Evolutionary conservation across 2,797 vertebrate genomes (phyloP).

Genomic region (Siniperca undulata): DNA sequence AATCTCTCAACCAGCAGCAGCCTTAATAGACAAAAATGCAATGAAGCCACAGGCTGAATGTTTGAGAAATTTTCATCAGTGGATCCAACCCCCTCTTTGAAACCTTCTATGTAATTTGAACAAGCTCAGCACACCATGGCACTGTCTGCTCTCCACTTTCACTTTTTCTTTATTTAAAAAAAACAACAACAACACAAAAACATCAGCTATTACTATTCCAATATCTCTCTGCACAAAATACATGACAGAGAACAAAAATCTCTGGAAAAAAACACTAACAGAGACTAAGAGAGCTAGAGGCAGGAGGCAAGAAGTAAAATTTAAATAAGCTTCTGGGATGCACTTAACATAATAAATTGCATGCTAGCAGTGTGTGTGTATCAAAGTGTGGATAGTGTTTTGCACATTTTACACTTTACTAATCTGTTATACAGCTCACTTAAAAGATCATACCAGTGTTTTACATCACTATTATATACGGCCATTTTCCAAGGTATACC

Average conservation of each 20-base stretch:
- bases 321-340: not conserved
- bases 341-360: slow-evolving; percentile 1
- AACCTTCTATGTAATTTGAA: slow-evolving; percentile 50
- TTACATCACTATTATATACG: not conserved
- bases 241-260: slow-evolving; percentile 2
- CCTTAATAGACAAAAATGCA: slow-evolving; percentile 48
- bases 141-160: slow-evolving; percentile 27
- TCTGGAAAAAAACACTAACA: not conserved
- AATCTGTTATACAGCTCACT: not conserved
- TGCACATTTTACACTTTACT: not conserved
- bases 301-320: not conserved
- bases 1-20: slow-evolving; percentile 36
- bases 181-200: not conserved
- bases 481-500: not conserved
- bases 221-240: not conserved
- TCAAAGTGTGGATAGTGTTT: not conserved
- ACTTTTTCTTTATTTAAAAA: slow-evolving; percentile 32
- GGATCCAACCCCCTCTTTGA: slow-evolving; percentile 29
- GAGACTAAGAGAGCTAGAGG: not conserved
- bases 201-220: slow-evolving; percentile 6
- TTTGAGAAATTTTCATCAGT: slow-evolving; percentile 68
- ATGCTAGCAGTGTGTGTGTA: not conserved
- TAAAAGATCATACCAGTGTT: not conserved
- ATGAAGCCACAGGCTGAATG: slow-evolving; percentile 49
- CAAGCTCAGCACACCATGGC: slow-evolving; percentile 1